Evolutionary conservation across 2,888 invertebrate genomes (phyloP).

Genomic region (Lycia hirtaria): DNA sequence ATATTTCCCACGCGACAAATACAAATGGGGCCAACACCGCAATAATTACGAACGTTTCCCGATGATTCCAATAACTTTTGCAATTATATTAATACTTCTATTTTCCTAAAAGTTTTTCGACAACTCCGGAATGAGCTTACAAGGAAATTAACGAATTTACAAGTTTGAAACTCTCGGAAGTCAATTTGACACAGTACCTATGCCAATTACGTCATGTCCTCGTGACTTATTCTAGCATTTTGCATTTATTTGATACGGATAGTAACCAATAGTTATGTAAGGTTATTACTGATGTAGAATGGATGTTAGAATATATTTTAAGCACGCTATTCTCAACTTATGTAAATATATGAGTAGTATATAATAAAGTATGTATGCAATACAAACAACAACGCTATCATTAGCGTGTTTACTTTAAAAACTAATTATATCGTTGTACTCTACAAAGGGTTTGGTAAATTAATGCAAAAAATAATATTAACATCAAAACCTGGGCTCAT

Average conservation of each 20-base stretch:
- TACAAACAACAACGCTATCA: background rate
- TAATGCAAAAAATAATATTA: too few relatives aligned
- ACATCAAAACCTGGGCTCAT: too few relatives aligned
- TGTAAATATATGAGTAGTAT: background rate
- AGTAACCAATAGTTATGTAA: background rate
- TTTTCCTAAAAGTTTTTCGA: background rate
- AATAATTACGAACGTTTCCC: background rate
- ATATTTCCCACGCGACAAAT: too few relatives aligned
- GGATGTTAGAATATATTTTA: background rate
- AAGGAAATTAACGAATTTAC: background rate
- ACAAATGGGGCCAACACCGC: background rate
- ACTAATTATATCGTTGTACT: too few relatives aligned
- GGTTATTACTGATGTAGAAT: background rate
- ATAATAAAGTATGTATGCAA: background rate
- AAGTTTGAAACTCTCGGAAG: slow-evolving; percentile 4
- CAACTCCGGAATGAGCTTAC: background rate
- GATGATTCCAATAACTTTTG: background rate
- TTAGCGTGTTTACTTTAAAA: background rate
- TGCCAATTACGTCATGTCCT: background rate
- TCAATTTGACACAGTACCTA: slow-evolving; percentile 4
- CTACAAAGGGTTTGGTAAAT: too few relatives aligned
- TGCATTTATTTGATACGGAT: background rate
- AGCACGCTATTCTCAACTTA: slow-evolving; percentile 7
- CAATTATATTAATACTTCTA: background rate
- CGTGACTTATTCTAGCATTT: background rate